Evolutionary conservation across 2,113 vertebrate genomes (phyloP), one percentile per base, ranked within the genome.

Genomic region (Vidua chalybeata): DNA sequence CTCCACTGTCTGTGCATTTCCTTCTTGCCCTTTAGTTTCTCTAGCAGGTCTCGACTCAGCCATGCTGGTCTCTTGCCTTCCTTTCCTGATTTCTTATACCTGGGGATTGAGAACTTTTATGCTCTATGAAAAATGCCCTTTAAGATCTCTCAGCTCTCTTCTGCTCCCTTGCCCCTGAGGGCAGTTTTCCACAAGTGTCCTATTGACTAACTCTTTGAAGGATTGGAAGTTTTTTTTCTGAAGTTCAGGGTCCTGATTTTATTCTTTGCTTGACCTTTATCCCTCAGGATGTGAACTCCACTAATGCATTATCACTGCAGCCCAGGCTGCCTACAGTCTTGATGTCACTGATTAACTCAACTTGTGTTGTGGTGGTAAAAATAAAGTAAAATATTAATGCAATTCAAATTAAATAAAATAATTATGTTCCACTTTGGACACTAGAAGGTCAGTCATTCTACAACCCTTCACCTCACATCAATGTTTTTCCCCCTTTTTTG

Each of bases 401-500:
- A 4, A 17, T 83, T 89, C 37, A 58, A 33, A 33, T 55, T 18
- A 92, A 92, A 88, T 67, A 43, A 51, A 56, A 45, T 19, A 49
- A 77, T 80, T 84, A 2, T 43, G 21, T 86, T 77, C 59, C 23
- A 66, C 7, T 81, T 73, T 84, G 51, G 8, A 56, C 26, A 54
- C 20, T 13, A 48, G 45, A 31, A 88, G 21, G 19, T 73, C n/a
- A 52, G 3, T 64, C 13, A 31, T 62, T 48, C 14, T 54, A 37
- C 30, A 69, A 21, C 22, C 7, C 15, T 89, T 73, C 22, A 52
- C 45, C 23, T 83, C 54, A 77, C 31, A 56, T 48, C 28, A 31
- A 0, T 49, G 46, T 43, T 62, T 37, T 19, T 1, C 1, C 10
- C 30, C 13, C 10, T 4, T n/a, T 23, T 41, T 45, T 52, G 23